Conservation (phyloP, 2,797 vertebrate species). For the Toxotes lorentzi region DNA sequence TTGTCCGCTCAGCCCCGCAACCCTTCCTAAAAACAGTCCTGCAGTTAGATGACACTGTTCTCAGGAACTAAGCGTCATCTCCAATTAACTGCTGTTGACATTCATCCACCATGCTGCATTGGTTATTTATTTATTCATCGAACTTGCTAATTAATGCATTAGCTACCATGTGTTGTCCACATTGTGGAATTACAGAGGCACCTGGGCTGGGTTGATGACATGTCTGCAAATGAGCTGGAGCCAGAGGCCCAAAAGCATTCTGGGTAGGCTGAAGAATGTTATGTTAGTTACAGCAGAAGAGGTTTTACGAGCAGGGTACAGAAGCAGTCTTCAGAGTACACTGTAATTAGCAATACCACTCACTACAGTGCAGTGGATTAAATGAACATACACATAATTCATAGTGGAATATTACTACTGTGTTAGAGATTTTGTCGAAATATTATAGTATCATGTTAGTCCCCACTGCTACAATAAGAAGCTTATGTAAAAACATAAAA, state of each 20-base stretch:
- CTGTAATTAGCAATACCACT: neutral
- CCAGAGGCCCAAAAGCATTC: conserved; percentile 6
- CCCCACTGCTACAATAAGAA: neutral
- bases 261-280: conserved; percentile 11
- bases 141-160: conserved; percentile 72
- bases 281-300: neutral
- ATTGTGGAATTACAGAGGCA: conserved; percentile 45
- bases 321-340: neutral
- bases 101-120: conserved; percentile 51
- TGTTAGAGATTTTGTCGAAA: neutral
- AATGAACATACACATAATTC: neutral
- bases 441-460: neutral
- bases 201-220: conserved; percentile 47
- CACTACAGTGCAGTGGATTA: neutral
- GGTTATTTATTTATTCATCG: conserved; percentile 74
- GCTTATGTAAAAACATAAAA: no score
- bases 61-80: conserved; percentile 70
- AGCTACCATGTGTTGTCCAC: conserved; percentile 67
- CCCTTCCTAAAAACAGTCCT: conserved; percentile 48
- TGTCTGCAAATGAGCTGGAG: conserved; percentile 46
- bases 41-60: conserved; percentile 61
- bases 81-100: conserved; percentile 75
- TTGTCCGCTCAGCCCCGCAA: conserved; percentile 44
- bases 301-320: neutral
- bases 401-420: neutral